A percentile compares a stretch with the other conserved stretches of the same genome.
These are phyloP conservation scores for Acanthococcus lagerstroemiae DNA, from an alignment of 2,888 invertebrate genomes.

Conservation along the genomic window DNA sequence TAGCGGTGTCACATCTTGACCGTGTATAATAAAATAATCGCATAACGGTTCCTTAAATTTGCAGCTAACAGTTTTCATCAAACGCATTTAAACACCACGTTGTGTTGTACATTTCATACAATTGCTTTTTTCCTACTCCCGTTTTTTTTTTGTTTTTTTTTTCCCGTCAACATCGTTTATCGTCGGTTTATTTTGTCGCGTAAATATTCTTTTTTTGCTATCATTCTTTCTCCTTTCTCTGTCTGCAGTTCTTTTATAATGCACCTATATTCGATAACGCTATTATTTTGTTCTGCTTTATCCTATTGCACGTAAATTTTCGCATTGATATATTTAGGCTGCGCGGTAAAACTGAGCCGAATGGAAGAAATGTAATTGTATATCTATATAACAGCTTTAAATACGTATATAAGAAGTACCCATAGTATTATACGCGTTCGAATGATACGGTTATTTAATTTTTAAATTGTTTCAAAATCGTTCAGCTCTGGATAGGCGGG, in stretches of 20 bases:
- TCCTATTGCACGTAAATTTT: too few relatives aligned
- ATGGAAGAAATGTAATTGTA: too few relatives aligned
- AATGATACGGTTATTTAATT: not conserved
- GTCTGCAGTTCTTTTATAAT: not conserved
- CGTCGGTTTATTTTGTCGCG: conserved; percentile 2
- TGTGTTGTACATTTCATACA: not conserved
- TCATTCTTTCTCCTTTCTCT: too few relatives aligned
- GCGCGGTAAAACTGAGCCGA: too few relatives aligned
- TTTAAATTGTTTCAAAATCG: not conserved
- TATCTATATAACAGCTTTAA: too few relatives aligned
- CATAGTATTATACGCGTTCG: too few relatives aligned
- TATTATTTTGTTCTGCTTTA: not conserved
- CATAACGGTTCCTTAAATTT: conserved; percentile 26
- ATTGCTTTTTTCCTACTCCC: not conserved
- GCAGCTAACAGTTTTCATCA: conserved; percentile 26
- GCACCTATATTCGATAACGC: not conserved
- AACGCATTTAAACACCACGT: conserved; percentile 17
- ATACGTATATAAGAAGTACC: too few relatives aligned
- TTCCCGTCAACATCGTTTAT: not conserved
- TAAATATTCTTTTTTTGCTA: not conserved
- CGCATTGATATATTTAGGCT: too few relatives aligned
- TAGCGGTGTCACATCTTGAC: conserved; percentile 9
- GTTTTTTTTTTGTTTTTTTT: not conserved
- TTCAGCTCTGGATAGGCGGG: too few relatives aligned
- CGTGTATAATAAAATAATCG: conserved; percentile 23